Conservation (phyloP, 2,888 invertebrate species). For the Ormyrus rosae region DNA sequence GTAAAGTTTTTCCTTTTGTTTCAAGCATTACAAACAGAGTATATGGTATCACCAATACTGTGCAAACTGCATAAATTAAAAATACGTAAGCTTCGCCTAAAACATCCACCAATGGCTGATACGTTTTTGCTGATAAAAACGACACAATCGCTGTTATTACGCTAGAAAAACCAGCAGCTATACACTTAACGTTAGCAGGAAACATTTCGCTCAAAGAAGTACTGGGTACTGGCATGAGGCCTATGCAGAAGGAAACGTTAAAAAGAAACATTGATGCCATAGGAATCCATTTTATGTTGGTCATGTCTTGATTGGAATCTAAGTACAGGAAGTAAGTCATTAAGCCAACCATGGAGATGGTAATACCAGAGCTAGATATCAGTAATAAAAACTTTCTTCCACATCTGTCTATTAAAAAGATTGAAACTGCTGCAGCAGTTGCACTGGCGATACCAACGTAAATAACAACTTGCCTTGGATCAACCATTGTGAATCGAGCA, state of each 20-base stretch:
- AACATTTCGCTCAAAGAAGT: constrained; percentile 59
- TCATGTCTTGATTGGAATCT: constrained; percentile 53
- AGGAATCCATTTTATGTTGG: constrained; percentile 62
- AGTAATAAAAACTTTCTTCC: constrained; percentile 57
- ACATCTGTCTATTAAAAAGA: constrained; percentile 58
- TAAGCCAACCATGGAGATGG: constrained; percentile 58
- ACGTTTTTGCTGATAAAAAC: constrained; percentile 58
- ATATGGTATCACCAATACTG: constrained; percentile 5
- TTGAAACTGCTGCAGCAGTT: constrained; percentile 33
- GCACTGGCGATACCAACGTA: constrained; percentile 57
- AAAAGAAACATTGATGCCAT: constrained; percentile 62
- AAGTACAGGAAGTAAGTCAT: constrained; percentile 64
- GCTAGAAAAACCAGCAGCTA: constrained; percentile 55
- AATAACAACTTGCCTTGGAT: constrained; percentile 62
- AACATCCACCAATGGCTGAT: constrained; percentile 57
- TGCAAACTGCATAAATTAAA: constrained; percentile 20
- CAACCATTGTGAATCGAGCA: constrained; percentile 59
- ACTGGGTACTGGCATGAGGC: constrained; percentile 56
- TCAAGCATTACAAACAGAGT: constrained; percentile 63
- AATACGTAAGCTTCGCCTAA: constrained; percentile 56
- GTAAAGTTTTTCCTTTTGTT: constrained; percentile 69
- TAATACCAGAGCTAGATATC: constrained; percentile 58
- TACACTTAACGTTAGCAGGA: constrained; percentile 57
- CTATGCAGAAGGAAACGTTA: constrained; percentile 43
- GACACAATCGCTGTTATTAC: constrained; percentile 52